Evolutionary conservation across 2,113 vertebrate genomes (phyloP), one percentile per base, ranked within the genome.

Genomic region (Amphiprion ocellaris): DNA sequence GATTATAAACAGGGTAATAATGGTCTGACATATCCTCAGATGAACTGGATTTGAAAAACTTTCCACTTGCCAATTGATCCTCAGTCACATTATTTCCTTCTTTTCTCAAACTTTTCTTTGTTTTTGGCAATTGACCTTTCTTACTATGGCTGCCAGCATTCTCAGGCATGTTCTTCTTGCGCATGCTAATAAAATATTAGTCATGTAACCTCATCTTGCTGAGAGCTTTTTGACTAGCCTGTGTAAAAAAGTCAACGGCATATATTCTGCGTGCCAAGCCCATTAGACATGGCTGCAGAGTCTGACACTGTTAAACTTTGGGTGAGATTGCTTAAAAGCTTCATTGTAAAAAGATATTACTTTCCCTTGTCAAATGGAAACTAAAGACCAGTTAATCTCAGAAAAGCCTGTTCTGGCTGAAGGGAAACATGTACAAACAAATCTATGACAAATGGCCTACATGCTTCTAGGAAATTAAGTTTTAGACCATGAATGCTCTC

Each of bases 211-310:
- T 94, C 88, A 92, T 94, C 88, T 92, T 62, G 68, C 86, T 90
- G 87, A 93, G 89, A 94, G 92, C 89, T 82, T 82, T 92, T 90
- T 93, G 90, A 89, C 88, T 87, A 87, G 83, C 19, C 37, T 77
- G 80, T 83, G 78, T 90, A 7, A 84, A 87, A 81, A 39, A 60
- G 8, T 46, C 0, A 4, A 8, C 65, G 52, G 54, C 44, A 21
- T 76, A 76, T 39, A 58, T 60, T 61, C 1, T 69, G 44, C 1
- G 60, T 83, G 87, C 92, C 92, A 92, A 88, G 71, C 82, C 69
- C 81, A 92, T 93, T 90, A 90, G 89, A 86, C 81, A 84, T 70
- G 82, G 74, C 80, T 79, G 60, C 82, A 85, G 71, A 64, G 65
- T 77, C 86, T 64, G 65, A 86, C 79, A 74, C 53, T 85, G 85